Conservation (phyloP, 2,113 vertebrate species). For the Serranochromis macrocephalus region DNA sequence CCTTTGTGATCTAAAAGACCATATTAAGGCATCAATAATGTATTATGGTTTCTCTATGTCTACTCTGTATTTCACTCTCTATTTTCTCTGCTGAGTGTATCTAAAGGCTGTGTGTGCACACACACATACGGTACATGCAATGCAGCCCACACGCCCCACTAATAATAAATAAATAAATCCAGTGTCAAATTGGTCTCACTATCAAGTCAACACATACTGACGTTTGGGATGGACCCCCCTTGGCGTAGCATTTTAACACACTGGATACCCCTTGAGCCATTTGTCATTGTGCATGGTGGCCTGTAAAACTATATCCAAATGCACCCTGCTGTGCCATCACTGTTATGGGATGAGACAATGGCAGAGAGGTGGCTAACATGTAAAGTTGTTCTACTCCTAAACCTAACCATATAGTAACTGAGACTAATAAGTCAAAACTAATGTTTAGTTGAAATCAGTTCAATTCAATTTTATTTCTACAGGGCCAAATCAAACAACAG, state of each 20-base stretch:
- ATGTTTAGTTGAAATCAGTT: not conserved
- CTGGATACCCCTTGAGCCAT: not conserved
- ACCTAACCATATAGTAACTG: not conserved
- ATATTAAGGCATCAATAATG: slow-evolving; percentile 61
- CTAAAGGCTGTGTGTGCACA: not conserved
- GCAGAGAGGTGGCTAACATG: not conserved
- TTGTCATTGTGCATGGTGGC: not conserved
- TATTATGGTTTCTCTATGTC: slow-evolving; percentile 25
- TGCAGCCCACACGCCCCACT: not conserved
- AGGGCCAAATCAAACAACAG: not conserved
- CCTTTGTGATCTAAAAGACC: slow-evolving; percentile 45
- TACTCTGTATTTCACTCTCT: not conserved
- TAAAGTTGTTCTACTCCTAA: not conserved
- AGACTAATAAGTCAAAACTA: not conserved
- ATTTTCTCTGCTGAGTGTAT: not conserved
- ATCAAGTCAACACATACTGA: not conserved
- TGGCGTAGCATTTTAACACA: not conserved
- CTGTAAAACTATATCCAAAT: not conserved
- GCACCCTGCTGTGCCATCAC: not conserved
- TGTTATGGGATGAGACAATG: not conserved
- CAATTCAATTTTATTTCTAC: not conserved
- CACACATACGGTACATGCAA: not conserved
- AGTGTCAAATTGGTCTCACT: not conserved
- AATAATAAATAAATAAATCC: not conserved
- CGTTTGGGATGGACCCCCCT: not conserved